These are phyloP conservation scores for Microcebus murinus DNA, from an alignment of 2,113 vertebrate species.

Conservation along the genomic window DNA sequence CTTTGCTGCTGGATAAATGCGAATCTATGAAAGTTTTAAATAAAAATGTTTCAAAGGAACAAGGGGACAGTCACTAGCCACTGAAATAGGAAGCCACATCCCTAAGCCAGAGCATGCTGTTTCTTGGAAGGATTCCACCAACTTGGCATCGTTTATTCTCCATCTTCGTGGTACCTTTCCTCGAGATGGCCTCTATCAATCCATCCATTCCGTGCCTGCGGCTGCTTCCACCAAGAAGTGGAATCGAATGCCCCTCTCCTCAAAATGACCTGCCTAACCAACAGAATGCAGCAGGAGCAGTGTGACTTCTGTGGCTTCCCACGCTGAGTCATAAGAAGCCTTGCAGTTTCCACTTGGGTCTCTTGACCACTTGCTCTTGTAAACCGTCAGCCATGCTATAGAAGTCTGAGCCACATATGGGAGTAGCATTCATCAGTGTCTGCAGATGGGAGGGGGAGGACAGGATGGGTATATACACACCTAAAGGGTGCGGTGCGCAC, in stretches of 20 bases:
- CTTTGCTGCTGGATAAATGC: background rate
- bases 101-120: background rate
- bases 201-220: background rate
- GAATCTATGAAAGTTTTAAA: background rate
- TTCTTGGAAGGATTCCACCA: background rate
- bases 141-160: background rate
- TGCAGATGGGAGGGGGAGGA: too few species aligned
- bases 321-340: background rate
- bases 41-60: background rate
- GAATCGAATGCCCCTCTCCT: background rate
- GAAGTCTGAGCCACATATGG: background rate
- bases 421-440: too few species aligned
- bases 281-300: background rate
- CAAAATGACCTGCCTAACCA: background rate
- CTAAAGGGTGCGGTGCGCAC: too few species aligned
- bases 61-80: background rate
- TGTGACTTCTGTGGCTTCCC: background rate
- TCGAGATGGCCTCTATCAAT: background rate
- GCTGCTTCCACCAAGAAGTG: background rate
- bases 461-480: too few species aligned
- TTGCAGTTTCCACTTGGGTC: background rate
- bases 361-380: background rate
- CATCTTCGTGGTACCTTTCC: background rate
- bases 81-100: background rate
- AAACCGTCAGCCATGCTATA: background rate